phyloP scores from a whole-genome alignment of 2,113 vertebrate genomes.

The Semnopithecus entellus region DNA sequence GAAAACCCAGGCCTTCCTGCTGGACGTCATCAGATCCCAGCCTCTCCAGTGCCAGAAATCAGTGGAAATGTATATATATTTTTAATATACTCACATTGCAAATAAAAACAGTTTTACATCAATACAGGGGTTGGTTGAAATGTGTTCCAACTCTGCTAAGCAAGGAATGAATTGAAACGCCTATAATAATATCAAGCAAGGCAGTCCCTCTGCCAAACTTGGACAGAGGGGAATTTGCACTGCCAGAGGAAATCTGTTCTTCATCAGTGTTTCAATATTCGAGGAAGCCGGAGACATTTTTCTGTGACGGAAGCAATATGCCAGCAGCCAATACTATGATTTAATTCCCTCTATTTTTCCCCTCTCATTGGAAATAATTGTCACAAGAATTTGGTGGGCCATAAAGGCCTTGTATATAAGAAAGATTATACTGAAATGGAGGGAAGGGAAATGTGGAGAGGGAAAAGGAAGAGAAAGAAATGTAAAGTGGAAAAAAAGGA shows the following conservation, averaged over 20 bases:
- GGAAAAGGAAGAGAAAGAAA: background rate
- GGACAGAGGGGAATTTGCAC: conserved; percentile 57
- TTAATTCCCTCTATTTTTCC: conserved; percentile 55
- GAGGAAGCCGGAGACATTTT: conserved; percentile 74
- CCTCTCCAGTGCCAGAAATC: conserved; percentile 78
- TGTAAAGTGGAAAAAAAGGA: background rate
- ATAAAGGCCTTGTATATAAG: background rate
- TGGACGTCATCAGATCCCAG: conserved; percentile 69
- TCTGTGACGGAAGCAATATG: conserved; percentile 68
- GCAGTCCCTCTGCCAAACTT: conserved; percentile 40
- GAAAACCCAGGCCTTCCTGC: conserved; percentile 76
- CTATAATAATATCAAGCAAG: conserved; percentile 67
- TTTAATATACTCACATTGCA: conserved; percentile 79
- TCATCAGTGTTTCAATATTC: conserved; percentile 71
- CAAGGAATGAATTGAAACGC: conserved; percentile 46
- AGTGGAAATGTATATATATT: conserved; percentile 77
- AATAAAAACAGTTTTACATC: conserved; percentile 76
- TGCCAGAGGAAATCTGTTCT: conserved; percentile 81
- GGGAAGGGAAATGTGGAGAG: background rate
- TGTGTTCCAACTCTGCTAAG: conserved; percentile 53
- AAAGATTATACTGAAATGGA: background rate
- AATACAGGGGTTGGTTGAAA: conserved; percentile 70
- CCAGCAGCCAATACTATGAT: conserved; percentile 65
- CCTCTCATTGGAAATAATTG: conserved; percentile 65
- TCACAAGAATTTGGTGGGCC: conserved; percentile 20